Evolutionary conservation across 30 jellyfish, hydroid and myxozoan genomes (phyloP).

Genomic region (Clytia hemisphaerica): DNA sequence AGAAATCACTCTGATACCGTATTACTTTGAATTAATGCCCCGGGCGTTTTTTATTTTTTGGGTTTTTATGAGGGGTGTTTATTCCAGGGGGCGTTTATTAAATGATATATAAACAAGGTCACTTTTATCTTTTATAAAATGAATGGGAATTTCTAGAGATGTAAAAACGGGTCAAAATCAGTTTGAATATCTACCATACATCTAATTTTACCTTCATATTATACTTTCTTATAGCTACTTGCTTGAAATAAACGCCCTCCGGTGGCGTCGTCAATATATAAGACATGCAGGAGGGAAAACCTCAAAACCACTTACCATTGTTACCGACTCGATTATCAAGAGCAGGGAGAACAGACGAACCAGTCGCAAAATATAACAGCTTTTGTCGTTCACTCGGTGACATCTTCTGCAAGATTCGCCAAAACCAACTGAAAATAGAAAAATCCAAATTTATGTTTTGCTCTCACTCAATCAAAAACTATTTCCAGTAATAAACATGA

Average conservation of each 20-base stretch:
- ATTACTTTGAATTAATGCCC: background rate
- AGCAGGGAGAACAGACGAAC: slow-evolving; percentile 85
- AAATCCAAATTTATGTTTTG: no score
- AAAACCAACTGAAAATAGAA: slow-evolving; percentile 61
- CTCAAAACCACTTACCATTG: slow-evolving; percentile 27
- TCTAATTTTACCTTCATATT: no score
- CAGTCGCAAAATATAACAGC: slow-evolving; percentile 71
- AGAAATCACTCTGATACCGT: background rate
- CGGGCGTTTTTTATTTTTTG: no score
- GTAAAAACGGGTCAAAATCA: background rate
- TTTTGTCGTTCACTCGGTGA: slow-evolving; percentile 70
- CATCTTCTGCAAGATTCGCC: slow-evolving; percentile 75
- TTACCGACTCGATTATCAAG: slow-evolving; percentile 70
- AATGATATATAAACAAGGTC: no score
- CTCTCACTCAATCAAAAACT: no score
- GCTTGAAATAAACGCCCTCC: no score
- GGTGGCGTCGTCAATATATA: background rate
- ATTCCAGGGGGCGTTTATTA: no score
- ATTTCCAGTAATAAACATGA: no score
- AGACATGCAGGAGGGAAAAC: background rate
- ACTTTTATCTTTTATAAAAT: no score
- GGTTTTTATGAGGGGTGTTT: no score
- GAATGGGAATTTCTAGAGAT: background rate
- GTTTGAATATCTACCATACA: no score
- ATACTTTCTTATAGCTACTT: no score